phyloP scores from a whole-genome alignment of 1,140 invertebrate species.

The Heliconius nattereri region DNA sequence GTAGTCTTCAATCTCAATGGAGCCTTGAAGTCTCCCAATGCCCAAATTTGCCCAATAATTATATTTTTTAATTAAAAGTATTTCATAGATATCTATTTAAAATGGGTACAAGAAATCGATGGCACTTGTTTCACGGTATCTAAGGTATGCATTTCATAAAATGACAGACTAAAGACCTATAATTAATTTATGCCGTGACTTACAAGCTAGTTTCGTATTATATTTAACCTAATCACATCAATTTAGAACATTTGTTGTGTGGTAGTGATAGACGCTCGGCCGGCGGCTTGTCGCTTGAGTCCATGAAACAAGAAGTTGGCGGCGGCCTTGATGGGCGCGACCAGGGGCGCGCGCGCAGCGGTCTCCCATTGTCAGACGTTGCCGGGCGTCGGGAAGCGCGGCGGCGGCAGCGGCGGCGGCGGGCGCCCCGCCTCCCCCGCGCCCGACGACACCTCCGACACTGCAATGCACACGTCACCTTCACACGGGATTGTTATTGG shows the following conservation, averaged over 20 bases:
- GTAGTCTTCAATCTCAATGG: conserved; percentile 30
- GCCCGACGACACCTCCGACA: conserved; percentile 79
- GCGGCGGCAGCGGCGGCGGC: conserved; percentile 85
- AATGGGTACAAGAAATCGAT: conserved; percentile 74
- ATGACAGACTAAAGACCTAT: conserved; percentile 77
- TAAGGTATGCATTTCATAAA: conserved; percentile 69
- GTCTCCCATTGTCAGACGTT: conserved; percentile 86
- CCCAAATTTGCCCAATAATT: conserved; percentile 43
- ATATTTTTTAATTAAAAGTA: conserved; percentile 48
- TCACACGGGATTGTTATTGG: too few relatives aligned
- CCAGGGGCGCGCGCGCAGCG: conserved; percentile 74
- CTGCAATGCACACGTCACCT: conserved; percentile 41
- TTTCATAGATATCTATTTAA: conserved; percentile 64
- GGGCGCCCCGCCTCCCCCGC: conserved; percentile 73
- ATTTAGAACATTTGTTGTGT: conserved; percentile 81
- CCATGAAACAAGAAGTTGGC: conserved; percentile 81
- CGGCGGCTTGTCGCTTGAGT: conserved; percentile 73
- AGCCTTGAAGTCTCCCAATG: conserved; percentile 33
- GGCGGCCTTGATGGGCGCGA: conserved; percentile 82
- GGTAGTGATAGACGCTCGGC: conserved; percentile 74
- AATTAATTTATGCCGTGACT: conserved; percentile 75
- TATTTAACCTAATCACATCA: conserved; percentile 75
- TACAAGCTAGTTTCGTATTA: conserved; percentile 70
- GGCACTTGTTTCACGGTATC: conserved; percentile 66
- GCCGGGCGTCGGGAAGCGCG: conserved; percentile 85